phyloP scores from a whole-genome alignment of 2,113 vertebrate genomes.

The Pelmatolapia mariae region DNA sequence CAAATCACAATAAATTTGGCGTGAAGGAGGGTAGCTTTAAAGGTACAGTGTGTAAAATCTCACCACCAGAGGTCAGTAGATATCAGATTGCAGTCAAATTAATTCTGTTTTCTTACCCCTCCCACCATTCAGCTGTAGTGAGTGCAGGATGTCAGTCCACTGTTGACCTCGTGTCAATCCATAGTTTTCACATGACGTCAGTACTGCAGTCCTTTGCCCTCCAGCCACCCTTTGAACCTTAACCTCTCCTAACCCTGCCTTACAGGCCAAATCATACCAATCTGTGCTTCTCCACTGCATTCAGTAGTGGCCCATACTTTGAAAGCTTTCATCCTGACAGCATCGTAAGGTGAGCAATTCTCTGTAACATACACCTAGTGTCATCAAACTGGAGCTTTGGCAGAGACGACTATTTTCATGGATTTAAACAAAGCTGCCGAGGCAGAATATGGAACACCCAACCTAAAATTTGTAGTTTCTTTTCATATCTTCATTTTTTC shows the following conservation, averaged over 20 bases:
- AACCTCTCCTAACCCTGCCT: neutral
- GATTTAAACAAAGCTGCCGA: neutral
- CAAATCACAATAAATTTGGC: neutral
- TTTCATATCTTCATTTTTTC: neutral
- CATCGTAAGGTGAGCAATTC: neutral
- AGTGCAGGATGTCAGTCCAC: neutral
- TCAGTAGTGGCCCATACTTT: accelerated
- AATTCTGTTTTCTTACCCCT: neutral
- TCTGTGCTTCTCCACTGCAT: neutral
- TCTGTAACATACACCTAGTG: neutral
- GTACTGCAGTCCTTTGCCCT: neutral
- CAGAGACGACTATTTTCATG: too few species aligned
- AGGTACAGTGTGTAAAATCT: neutral
- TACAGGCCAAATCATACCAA: neutral
- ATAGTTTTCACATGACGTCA: neutral
- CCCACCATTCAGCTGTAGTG: neutral
- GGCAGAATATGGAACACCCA: neutral
- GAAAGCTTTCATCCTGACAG: neutral
- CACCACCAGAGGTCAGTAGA: neutral
- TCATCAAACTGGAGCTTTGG: neutral
- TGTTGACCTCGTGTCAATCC: neutral
- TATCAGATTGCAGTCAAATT: neutral
- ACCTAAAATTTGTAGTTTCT: neutral
- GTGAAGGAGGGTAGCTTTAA: neutral
- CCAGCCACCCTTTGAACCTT: accelerated